Evolutionary conservation across 2,113 vertebrate genomes (phyloP).

Genomic region (Rafetus swinhoei): DNA sequence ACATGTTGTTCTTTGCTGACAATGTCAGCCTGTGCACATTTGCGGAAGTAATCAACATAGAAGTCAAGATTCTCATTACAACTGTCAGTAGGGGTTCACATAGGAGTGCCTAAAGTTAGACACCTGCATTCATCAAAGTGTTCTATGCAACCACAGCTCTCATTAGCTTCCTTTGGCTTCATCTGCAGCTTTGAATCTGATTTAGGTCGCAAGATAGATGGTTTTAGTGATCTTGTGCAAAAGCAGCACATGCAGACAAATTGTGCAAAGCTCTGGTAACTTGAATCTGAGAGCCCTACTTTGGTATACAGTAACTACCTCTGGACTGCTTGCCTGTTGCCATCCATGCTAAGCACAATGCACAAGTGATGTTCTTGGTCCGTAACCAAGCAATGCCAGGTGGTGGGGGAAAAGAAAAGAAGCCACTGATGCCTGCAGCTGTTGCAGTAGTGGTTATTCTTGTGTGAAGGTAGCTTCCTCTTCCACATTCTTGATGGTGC

Average conservation of each 20-base stretch:
- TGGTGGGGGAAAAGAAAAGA: neutral
- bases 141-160: neutral
- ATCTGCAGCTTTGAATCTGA: neutral
- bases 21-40: no score
- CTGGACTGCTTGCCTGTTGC: neutral
- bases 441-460: neutral
- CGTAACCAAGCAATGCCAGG: neutral
- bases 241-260: neutral
- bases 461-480: neutral
- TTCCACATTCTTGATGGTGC: neutral
- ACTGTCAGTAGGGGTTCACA: no score
- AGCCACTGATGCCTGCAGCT: neutral
- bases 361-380: neutral
- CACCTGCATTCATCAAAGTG: neutral
- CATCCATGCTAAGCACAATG: neutral
- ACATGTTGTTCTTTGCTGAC: no score
- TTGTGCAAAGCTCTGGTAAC: neutral
- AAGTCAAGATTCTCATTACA: no score
- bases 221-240: neutral
- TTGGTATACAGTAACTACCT: neutral
- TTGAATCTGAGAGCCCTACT: neutral
- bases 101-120: neutral
- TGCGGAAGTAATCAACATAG: no score
- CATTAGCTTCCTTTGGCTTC: neutral
- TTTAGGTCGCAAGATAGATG: neutral